Evolutionary conservation across 2,888 invertebrate genomes (phyloP), one percentile per base, ranked within the genome.

Genomic region (Micoletzkya japonica): DNA sequence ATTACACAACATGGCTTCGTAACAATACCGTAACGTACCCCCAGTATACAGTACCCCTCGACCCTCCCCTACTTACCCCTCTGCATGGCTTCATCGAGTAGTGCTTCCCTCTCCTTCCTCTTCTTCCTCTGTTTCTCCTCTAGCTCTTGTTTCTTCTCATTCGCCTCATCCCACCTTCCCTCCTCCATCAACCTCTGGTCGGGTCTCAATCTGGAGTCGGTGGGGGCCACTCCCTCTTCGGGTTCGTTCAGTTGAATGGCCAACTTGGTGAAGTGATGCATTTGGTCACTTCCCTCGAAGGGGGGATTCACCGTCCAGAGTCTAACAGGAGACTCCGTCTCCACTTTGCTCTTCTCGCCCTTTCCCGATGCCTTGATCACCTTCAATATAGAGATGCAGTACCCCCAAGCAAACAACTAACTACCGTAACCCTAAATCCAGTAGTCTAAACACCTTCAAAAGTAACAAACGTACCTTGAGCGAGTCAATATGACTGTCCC

Each of bases 111-210:
- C 81, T 89, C 87, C 75, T 93, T 90, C 66, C 97, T 89, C 75
- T 89, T 90, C 7, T 90, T 89, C 76, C 98, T 90, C 88, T 98
- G 98, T 87, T 96, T 96, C 87, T 98, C 97, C 87, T 98, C 98
- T 34, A 98, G 89, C 72, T 90, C 89, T 37, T 93, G 87, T 78
- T 89, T 75, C 59, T 73, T 74, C 37, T 49, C 64, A 64, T 64
- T 64, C 6, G 64, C 66, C 36, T 78, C 76, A 64, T 71, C 68
- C 86, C 86, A 87, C 66, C 79, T 73, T 67, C 86, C 86, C 74
- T 92, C 90, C 87, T 97, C 96, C 97, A 99, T 98, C 80, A 95
- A 90, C 66, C 97, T 90, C 88, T 98, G 98, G 90, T 98, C 98
- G 72, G 97, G 97, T 70, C 98, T 90, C 17, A 90, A 87, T 39